Conservation (phyloP, 2,113 vertebrate species). For the Oncorhynchus keta region DNA sequence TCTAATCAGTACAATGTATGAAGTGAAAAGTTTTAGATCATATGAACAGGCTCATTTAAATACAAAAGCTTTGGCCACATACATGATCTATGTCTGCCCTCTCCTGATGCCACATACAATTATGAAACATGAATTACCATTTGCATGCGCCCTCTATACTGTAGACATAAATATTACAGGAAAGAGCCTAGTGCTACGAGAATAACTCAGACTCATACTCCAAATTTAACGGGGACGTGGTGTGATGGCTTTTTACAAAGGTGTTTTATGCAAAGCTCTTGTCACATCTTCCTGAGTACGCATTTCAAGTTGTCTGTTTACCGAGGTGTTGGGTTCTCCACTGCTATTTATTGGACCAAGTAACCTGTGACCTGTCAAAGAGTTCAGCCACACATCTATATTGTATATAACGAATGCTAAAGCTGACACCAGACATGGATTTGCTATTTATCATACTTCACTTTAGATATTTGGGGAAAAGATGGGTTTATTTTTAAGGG, state of each 20-base stretch:
- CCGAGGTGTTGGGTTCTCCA: not conserved
- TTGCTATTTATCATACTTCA: not conserved
- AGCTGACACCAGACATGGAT: not conserved
- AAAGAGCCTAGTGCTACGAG: not conserved
- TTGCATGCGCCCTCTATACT: not conserved
- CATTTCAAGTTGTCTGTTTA: slow-evolving; percentile 5
- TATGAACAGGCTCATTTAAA: not conserved
- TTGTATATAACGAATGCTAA: not conserved
- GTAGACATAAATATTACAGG: not conserved
- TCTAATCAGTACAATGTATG: no score
- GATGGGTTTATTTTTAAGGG: not conserved
- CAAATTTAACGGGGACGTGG: not conserved
- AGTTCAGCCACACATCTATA: not conserved
- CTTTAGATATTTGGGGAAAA: not conserved
- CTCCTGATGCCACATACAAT: not conserved
- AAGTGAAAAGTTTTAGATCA: no score
- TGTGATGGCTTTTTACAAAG: slow-evolving; percentile 4
- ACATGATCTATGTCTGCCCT: no score
- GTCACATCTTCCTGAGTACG: not conserved
- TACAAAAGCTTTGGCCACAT: not conserved
- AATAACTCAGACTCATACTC: not conserved
- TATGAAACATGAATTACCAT: not conserved
- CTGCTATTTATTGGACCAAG: not conserved
- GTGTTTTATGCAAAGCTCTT: slow-evolving; percentile 9
- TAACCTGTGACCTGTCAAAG: slow-evolving; percentile 7